Evolutionary conservation across 2,888 invertebrate species (phyloP).

Genomic region (Acanthosepion esculentum): DNA sequence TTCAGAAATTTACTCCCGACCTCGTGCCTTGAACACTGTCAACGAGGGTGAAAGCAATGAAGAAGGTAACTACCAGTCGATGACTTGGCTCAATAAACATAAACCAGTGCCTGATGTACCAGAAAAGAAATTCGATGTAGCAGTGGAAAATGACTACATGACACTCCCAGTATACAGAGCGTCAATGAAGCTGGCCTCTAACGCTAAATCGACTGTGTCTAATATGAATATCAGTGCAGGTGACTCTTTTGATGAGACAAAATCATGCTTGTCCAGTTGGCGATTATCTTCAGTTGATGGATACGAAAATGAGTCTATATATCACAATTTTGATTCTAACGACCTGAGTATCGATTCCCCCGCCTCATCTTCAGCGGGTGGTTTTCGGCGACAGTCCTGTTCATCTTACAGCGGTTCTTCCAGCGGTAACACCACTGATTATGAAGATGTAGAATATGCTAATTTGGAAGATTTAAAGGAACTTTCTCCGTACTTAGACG

Average conservation of each 20-base stretch:
- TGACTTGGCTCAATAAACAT: not conserved
- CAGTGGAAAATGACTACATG: constrained; percentile 42
- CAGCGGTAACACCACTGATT: not conserved
- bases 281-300: not conserved
- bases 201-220: not conserved
- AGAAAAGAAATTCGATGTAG: not conserved
- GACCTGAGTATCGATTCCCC: not conserved
- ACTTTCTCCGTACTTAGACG: constrained; percentile 1
- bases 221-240: not conserved
- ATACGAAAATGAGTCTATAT: not conserved
- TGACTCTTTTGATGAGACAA: not conserved
- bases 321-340: not conserved
- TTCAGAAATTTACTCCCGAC: constrained; percentile 21
- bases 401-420: constrained; percentile 36
- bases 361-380: not conserved
- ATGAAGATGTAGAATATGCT: constrained; percentile 41
- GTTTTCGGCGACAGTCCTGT: not conserved
- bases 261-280: constrained; percentile 14
- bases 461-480: constrained; percentile 43
- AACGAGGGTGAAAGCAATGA: not conserved
- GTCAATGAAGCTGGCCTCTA: not conserved
- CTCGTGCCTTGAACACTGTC: constrained; percentile 21
- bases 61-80: constrained; percentile 42
- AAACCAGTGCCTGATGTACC: not conserved
- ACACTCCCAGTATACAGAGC: constrained; percentile 43